These are phyloP conservation scores for Romanogobio albipinnatus DNA, from an alignment of 2,113 vertebrate genomes.

Conservation along the genomic window DNA sequence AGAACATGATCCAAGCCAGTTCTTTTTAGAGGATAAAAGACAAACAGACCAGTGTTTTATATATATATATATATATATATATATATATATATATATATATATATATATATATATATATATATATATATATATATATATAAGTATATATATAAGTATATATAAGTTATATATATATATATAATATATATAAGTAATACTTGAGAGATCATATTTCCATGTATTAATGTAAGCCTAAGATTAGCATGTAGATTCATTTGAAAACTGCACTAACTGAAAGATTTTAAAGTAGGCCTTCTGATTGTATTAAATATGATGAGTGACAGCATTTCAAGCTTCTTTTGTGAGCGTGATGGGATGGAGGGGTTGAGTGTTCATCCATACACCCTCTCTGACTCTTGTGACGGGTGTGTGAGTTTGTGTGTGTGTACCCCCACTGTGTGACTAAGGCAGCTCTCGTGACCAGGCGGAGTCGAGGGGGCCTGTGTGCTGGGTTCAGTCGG, in stretches of 20 bases:
- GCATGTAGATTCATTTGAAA: neutral
- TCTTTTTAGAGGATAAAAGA: too few relatives aligned
- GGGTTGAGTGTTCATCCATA: slow-evolving; percentile 34
- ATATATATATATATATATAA: too few relatives aligned
- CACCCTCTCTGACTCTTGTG: slow-evolving; percentile 33
- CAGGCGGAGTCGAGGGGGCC: slow-evolving; percentile 43
- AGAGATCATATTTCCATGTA: neutral
- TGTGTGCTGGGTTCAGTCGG: slow-evolving; percentile 36
- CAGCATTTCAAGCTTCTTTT: slow-evolving; percentile 35
- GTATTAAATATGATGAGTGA: slow-evolving; percentile 40
- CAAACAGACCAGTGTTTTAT: too few relatives aligned
- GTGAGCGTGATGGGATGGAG: slow-evolving; percentile 20
- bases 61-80: too few relatives aligned
- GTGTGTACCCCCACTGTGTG: slow-evolving; percentile 41
- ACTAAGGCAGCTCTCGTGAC: slow-evolving; percentile 54
- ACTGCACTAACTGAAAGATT: neutral
- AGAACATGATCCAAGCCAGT: too few relatives aligned
- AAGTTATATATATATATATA: too few relatives aligned
- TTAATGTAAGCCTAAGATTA: neutral
- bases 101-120: too few relatives aligned
- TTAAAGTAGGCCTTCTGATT: slow-evolving; percentile 1
- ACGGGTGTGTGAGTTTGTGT: slow-evolving; percentile 39
- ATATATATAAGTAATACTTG: too few relatives aligned
- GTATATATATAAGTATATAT: too few relatives aligned
- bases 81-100: too few relatives aligned